Conservation (phyloP, 2,113 vertebrate species). For the Takifugu bimaculatus region DNA sequence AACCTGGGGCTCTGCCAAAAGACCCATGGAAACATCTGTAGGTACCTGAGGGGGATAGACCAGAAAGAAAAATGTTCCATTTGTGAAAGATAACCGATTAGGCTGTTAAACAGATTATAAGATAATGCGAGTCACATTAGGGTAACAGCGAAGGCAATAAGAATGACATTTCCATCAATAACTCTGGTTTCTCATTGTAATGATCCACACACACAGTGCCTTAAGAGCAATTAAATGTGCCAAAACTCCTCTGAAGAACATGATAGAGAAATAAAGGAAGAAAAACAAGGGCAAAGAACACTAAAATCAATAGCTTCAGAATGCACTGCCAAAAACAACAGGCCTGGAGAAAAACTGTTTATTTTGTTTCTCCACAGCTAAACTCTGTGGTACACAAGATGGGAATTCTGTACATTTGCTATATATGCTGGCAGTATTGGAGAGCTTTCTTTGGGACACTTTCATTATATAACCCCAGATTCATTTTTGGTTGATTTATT, state of each 20-base stretch:
- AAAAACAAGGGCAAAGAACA: neutral
- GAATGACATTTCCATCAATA: neutral
- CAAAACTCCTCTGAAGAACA: neutral
- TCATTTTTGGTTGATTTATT: constrained; percentile 24
- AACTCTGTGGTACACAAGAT: constrained; percentile 8
- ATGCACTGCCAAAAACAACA: constrained; percentile 35
- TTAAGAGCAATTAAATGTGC: neutral
- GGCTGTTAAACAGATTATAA: constrained; percentile 20
- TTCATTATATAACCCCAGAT: constrained; percentile 46
- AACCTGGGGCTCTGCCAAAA: constrained; percentile 93
- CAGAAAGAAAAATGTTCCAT: constrained; percentile 3
- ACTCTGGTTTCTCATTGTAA: neutral
- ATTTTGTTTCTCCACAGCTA: constrained; percentile 1
- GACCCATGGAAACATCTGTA: constrained; percentile 86
- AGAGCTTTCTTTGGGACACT: neutral
- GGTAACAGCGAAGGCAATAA: neutral
- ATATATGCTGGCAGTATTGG: constrained; percentile 10
- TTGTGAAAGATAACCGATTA: neutral
- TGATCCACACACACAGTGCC: neutral
- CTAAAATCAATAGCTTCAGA: constrained; percentile 28
- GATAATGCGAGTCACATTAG: constrained; percentile 24
- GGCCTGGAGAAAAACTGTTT: constrained; percentile 16
- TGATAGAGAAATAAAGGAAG: neutral
- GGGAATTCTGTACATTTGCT: constrained; percentile 1
- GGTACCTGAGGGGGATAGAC: constrained; percentile 77